These are phyloP conservation scores for Lagopus muta DNA, from an alignment of 2,113 vertebrate species.

Conservation along the genomic window DNA sequence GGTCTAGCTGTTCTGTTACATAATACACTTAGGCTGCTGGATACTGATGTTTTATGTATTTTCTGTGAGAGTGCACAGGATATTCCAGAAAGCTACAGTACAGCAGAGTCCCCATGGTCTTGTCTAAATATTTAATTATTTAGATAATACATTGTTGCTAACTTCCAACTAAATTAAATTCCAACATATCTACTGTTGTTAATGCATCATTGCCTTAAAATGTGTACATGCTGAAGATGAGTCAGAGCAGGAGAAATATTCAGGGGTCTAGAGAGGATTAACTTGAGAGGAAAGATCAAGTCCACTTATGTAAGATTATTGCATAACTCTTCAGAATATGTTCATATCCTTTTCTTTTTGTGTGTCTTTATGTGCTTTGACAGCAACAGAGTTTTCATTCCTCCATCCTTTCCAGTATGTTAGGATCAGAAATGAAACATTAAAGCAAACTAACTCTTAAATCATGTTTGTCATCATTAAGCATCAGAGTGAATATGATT, in stretches of 20 bases:
- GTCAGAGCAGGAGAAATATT: constrained; percentile 26
- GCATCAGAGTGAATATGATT: background rate
- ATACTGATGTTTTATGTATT: constrained; percentile 45
- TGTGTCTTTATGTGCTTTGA: constrained; percentile 17
- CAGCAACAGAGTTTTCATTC: constrained; percentile 14
- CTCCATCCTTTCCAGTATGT: background rate
- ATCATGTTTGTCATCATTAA: constrained; percentile 1
- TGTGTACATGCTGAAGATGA: constrained; percentile 24
- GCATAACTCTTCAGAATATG: constrained; percentile 51
- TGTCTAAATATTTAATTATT: constrained; percentile 61
- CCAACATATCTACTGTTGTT: background rate
- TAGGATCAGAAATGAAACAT: constrained; percentile 2
- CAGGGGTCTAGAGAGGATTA: constrained; percentile 44
- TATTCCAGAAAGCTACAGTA: constrained; percentile 24
- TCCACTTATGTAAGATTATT: constrained; percentile 56
- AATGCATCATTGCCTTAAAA: constrained; percentile 28
- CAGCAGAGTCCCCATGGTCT: background rate
- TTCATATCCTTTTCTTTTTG: constrained; percentile 1
- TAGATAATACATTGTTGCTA: constrained; percentile 54
- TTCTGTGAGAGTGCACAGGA: background rate
- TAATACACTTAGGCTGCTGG: constrained; percentile 38
- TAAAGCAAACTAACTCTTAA: background rate
- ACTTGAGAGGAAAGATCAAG: constrained; percentile 50
- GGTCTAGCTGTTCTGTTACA: constrained; percentile 13
- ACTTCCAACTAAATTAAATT: constrained; percentile 31